Percentiles rank a stretch among this genome's conserved stretches.
These are phyloP conservation scores for Pangasius mekongensis DNA, from an alignment of 2,797 vertebrate genomes.

Conservation along the genomic window DNA sequence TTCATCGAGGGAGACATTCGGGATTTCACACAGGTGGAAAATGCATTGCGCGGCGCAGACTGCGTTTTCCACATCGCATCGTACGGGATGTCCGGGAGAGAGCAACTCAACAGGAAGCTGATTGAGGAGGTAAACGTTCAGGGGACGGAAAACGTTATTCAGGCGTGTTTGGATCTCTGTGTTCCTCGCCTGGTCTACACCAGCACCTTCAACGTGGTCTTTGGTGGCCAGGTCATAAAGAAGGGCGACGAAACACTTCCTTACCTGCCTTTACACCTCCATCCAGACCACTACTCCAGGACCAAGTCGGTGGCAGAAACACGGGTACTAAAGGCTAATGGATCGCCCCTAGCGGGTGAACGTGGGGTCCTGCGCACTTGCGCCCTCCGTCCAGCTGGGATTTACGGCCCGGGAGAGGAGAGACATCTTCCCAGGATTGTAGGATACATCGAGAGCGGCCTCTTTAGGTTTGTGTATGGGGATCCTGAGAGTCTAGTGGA, in stretches of 20 bases:
- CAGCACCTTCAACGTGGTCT: slow-evolving; percentile 94
- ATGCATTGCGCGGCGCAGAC: slow-evolving; percentile 72
- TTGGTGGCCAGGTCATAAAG: slow-evolving; percentile 90
- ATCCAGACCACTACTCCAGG: slow-evolving; percentile 93
- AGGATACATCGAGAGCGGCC: slow-evolving; percentile 84
- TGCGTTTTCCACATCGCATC: slow-evolving; percentile 93
- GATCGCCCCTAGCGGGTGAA: slow-evolving; percentile 63
- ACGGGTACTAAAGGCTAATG: slow-evolving; percentile 85
- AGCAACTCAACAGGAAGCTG: slow-evolving; percentile 83
- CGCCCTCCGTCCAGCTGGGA: slow-evolving; percentile 89
- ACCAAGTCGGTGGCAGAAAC: slow-evolving; percentile 93
- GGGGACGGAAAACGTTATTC: slow-evolving; percentile 87
- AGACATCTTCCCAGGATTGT: slow-evolving; percentile 92
- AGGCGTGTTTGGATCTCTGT: slow-evolving; percentile 74
- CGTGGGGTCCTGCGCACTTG: slow-evolving; percentile 81
- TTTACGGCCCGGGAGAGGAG: slow-evolving; percentile 93
- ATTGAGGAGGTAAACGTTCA: slow-evolving; percentile 88
- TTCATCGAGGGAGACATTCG: slow-evolving; percentile 84
- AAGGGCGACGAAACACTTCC: slow-evolving; percentile 91
- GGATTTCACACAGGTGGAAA: slow-evolving; percentile 75
- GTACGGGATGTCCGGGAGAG: slow-evolving; percentile 94
- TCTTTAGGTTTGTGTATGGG: slow-evolving; percentile 90
- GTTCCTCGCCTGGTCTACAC: slow-evolving; percentile 88
- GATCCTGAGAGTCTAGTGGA: slow-evolving; percentile 86
- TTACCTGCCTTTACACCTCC: slow-evolving; percentile 89